Conservation (phyloP, 2,113 vertebrate genomes). For the Harpagus bidentatus region DNA sequence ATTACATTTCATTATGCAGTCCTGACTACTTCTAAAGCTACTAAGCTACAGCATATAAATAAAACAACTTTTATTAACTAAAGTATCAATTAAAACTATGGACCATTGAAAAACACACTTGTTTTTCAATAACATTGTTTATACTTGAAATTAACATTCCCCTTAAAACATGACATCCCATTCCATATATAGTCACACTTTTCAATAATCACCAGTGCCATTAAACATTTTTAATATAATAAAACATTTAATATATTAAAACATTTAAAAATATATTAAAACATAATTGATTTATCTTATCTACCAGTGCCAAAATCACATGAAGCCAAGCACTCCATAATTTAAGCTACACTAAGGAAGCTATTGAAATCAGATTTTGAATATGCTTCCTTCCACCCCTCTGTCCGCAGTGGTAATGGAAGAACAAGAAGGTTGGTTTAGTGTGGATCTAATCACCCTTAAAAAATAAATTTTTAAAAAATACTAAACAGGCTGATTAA, state of each 20-base stretch:
- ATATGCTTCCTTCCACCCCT: not conserved
- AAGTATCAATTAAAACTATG: not conserved
- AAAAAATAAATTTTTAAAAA: not conserved
- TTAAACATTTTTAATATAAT: not conserved
- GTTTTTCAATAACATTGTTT: not conserved
- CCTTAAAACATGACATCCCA: not conserved
- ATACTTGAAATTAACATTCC: not conserved
- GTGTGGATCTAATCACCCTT: not conserved
- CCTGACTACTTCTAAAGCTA: not conserved
- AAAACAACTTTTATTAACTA: not conserved
- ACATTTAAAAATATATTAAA: not conserved
- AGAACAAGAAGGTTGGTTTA: not conserved
- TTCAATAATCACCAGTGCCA: not conserved
- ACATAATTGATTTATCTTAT: not conserved
- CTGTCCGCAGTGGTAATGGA: rapidly evolving
- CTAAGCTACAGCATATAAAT: not conserved
- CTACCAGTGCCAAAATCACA: not conserved
- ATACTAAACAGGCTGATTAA: not conserved
- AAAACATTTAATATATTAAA: not conserved
- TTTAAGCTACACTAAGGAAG: not conserved
- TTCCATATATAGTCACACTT: not conserved
- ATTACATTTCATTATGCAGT: not conserved
- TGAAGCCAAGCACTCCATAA: not conserved
- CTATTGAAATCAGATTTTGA: not conserved
- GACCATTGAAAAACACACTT: not conserved